Evolutionary conservation across 2,888 invertebrate genomes (phyloP).

Genomic region (Phasia obesa): DNA sequence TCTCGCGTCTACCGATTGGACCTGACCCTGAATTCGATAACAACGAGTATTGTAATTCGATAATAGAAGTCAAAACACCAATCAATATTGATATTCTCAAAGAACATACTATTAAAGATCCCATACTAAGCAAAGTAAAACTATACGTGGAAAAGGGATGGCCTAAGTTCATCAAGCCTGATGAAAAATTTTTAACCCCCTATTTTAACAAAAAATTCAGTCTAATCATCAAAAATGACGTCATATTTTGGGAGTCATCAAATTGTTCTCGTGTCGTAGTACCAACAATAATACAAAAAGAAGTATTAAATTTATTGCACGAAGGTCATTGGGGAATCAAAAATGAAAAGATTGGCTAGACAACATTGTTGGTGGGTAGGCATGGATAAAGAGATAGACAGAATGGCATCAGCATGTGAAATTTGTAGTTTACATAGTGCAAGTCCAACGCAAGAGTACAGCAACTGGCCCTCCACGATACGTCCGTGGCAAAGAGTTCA

Average conservation of each 20-base stretch:
- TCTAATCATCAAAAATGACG: constrained; percentile 10
- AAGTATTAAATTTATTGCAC: constrained; percentile 9
- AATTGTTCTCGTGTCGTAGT: constrained; percentile 17
- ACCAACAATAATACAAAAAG: constrained; percentile 8
- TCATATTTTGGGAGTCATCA: constrained; percentile 19
- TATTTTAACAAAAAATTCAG: constrained; percentile 2
- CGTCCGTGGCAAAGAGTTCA: constrained; percentile 21
- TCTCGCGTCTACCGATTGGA: too few relatives aligned
- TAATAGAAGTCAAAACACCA: too few relatives aligned
- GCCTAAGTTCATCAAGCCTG: neutral
- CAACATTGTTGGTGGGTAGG: constrained; percentile 24
- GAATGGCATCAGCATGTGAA: constrained; percentile 5
- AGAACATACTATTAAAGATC: too few relatives aligned
- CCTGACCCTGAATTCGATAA: too few relatives aligned
- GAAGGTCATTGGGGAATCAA: constrained; percentile 22
- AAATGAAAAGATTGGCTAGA: constrained; percentile 24
- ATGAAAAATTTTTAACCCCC: neutral
- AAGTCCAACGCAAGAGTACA: constrained; percentile 21
- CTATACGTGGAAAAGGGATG: too few relatives aligned
- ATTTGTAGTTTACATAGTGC: constrained; percentile 8
- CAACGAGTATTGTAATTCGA: too few relatives aligned
- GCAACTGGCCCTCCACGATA: constrained; percentile 18
- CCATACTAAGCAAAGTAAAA: too few relatives aligned
- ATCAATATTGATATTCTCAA: too few relatives aligned
- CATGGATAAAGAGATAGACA: constrained; percentile 16